Percentiles rank a stretch among this genome's conserved stretches.
Evolutionary conservation across 2,797 vertebrate genomes (phyloP).

Genomic region (Acanthurus tractus): DNA sequence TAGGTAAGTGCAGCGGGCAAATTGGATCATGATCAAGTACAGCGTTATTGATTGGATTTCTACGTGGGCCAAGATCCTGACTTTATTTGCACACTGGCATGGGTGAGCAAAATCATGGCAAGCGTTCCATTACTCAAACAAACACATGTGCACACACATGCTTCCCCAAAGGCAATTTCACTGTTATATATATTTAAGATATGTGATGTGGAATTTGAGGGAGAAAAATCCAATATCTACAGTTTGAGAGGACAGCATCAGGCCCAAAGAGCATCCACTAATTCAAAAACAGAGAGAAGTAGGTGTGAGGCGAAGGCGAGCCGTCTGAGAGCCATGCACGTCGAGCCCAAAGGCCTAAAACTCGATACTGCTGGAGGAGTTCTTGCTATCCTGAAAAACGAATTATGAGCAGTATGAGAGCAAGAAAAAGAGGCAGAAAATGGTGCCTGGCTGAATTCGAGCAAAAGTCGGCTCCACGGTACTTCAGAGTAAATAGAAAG

Average conservation of each 20-base stretch:
- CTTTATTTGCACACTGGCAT: constrained; percentile 77
- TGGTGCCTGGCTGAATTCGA: constrained; percentile 40
- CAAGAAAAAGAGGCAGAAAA: constrained; percentile 56
- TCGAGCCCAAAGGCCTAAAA: constrained; percentile 67
- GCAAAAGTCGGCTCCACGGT: constrained; percentile 35
- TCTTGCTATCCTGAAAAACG: constrained; percentile 53
- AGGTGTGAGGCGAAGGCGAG: constrained; percentile 55
- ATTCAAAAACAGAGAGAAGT: constrained; percentile 72
- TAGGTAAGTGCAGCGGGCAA: constrained; percentile 73
- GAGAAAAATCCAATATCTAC: constrained; percentile 67
- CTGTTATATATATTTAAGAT: constrained; percentile 68
- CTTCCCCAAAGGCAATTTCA: constrained; percentile 56
- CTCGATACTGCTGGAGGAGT: constrained; percentile 71
- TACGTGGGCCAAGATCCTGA: constrained; percentile 71
- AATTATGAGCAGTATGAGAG: constrained; percentile 58
- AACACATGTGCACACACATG: constrained; percentile 56
- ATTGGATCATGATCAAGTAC: constrained; percentile 79
- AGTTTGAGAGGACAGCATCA: constrained; percentile 65
- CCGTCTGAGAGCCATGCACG: constrained; percentile 60
- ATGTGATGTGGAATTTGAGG: constrained; percentile 60
- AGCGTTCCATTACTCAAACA: constrained; percentile 68
- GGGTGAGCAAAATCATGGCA: constrained; percentile 57
- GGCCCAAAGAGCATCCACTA: constrained; percentile 68
- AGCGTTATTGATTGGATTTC: constrained; percentile 79
- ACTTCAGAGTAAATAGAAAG: constrained; percentile 44